phyloP scores from a whole-genome alignment of 2,888 invertebrate genomes.

The Andricus quercusramuli region DNA sequence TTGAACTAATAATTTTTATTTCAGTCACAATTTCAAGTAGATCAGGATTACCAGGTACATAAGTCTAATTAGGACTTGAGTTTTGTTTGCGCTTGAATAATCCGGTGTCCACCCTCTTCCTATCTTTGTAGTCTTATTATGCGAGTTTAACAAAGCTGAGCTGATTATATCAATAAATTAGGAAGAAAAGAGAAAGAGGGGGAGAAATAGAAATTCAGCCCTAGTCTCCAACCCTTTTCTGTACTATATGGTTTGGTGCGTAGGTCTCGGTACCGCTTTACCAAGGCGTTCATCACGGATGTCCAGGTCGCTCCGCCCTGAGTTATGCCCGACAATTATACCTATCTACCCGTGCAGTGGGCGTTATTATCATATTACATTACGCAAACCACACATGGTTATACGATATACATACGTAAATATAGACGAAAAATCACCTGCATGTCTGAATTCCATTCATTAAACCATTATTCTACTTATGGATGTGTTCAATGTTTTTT shows the following conservation, averaged over 20 bases:
- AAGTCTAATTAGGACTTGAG: conserved; percentile 65
- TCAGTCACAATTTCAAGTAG: neutral
- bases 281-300: conserved; percentile 73
- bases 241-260: conserved; percentile 57
- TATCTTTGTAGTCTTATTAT: conserved; percentile 67
- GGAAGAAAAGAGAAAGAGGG: conserved; percentile 53
- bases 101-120: conserved; percentile 55
- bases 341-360: conserved; percentile 71
- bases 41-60: neutral
- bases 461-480: neutral
- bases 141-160: conserved; percentile 73
- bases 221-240: conserved; percentile 45
- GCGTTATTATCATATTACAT: conserved; percentile 75
- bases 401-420: neutral
- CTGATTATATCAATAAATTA: conserved; percentile 77
- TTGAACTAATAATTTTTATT: neutral
- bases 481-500: too few relatives aligned
- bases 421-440: conserved; percentile 28
- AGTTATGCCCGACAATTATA: conserved; percentile 77
- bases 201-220: conserved; percentile 43
- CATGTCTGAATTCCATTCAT: conserved; percentile 22
- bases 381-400: conserved; percentile 47
- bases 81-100: conserved; percentile 66
- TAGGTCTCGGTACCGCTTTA: conserved; percentile 67
- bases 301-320: conserved; percentile 72